Evolutionary conservation across 2,113 vertebrate species (phyloP), one percentile per base, ranked within the genome.

Genomic region (Rhea americana): DNA sequence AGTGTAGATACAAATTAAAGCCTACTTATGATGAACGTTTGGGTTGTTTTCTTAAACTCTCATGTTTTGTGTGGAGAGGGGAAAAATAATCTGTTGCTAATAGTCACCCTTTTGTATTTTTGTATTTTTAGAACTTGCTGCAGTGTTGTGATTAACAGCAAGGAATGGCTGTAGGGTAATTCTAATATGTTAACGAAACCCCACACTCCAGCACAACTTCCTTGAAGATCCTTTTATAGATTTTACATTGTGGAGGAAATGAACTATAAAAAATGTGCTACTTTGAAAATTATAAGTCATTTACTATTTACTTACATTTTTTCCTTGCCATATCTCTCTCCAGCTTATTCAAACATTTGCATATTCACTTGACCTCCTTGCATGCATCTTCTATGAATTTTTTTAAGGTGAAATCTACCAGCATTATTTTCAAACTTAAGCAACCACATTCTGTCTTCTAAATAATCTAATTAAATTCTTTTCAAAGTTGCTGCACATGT

Each of bases 1-100:
- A 87, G 75, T 62, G 73, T 90, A 96, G 97, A 97, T 85, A 97
- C 85, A 97, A 97, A 97, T 97, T 97, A 97, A 97, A 98, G 89
- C 68, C 89, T 96, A 85, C 79, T 96, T 96, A 96, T 59, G 47
- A 82, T 87, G 72, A 96, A 91, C 79, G 62, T 48, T 84, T 61
- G 77, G n/a, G 37, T 41, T 95, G 86, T 84, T 96, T 91, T 93
- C 90, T 92, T 91, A 85, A 94, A 95, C 55, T 95, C 89, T 56
- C 74, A 62, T 12, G 5, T 88, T 97, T 95, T 94, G 61, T 75
- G 72, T 61, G 72, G 35, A 83, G 53, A 94, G 30, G 53, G 77
- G 82, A 59, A 94, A 96, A 96, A 93, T 93, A 94, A 93, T 94
- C 91, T 94, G 55, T 78, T 92, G 58, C 47, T 53, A 97, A 91